Conservation (phyloP, 2,888 invertebrate species). For the Xanthorhoe spadicearia region DNA sequence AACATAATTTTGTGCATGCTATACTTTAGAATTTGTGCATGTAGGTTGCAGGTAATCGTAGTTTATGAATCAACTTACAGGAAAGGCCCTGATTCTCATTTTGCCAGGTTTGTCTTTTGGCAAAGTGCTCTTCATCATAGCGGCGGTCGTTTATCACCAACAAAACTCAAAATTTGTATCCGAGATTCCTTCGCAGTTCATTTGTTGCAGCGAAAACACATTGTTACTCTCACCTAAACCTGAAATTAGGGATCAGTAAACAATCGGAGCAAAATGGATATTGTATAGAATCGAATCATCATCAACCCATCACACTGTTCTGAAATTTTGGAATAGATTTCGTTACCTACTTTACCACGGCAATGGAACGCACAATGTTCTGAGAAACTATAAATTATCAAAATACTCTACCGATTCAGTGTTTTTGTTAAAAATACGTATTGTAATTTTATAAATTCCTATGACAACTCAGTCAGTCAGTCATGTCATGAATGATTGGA, state of each 20-base stretch:
- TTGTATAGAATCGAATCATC: slow-evolving; percentile 33
- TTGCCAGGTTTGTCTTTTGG: slow-evolving; percentile 95
- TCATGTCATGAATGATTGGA: background rate
- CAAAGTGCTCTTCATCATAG: slow-evolving; percentile 90
- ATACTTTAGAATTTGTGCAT: background rate
- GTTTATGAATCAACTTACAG: slow-evolving; percentile 88
- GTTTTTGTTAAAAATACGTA: slow-evolving; percentile 41
- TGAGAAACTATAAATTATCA: background rate
- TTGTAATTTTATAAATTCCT: slow-evolving; percentile 47
- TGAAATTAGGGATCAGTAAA: slow-evolving; percentile 64
- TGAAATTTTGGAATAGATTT: background rate
- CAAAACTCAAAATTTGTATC: slow-evolving; percentile 63
- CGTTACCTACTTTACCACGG: background rate
- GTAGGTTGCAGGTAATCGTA: background rate
- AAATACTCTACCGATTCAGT: slow-evolving; percentile 33
- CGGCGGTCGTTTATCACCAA: slow-evolving; percentile 62
- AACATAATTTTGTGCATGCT: background rate
- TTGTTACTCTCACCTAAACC: slow-evolving; percentile 76
- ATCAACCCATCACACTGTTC: slow-evolving; percentile 26
- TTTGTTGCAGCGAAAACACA: slow-evolving; percentile 74
- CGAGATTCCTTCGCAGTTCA: slow-evolving; percentile 64
- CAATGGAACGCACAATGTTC: background rate
- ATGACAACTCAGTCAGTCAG: slow-evolving; percentile 47
- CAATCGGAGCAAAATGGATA: slow-evolving; percentile 41
- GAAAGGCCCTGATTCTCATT: slow-evolving; percentile 99